Evolutionary conservation across 1,140 invertebrate species (phyloP), one percentile per base, ranked within the genome.

Genomic region (Tyrophagus putrescentiae): DNA sequence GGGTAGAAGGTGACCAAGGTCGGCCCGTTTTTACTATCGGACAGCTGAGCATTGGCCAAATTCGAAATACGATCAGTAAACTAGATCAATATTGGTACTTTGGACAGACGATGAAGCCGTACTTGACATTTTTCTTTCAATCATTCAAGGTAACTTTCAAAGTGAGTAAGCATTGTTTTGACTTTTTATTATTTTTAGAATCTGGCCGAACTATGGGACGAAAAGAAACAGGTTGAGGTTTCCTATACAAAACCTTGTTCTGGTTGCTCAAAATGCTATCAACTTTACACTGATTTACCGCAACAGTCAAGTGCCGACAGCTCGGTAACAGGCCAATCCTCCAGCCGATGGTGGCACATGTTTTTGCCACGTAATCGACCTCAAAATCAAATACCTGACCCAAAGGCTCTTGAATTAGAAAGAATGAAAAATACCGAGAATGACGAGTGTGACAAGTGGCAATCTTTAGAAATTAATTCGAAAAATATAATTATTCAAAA

Each of bases 21-120:
- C 83, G 83, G 71, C 80, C 84, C 18, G 80, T 91, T 61, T 96
- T 82, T 76, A 82, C 85, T 4, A 69, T 92, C 41, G 77, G 78
- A 61, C 75, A 78, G 1, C 71, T 96, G 42, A 82, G 88, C 69
- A 86, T 84, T 81, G 89, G 91, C 45, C 80, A 82, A 13, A 85
- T 85, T 70, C 76, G 83, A 67, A 85, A 95, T 75, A 82, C 84
- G 3, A 28, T 27, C 44, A 23, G 31, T 61, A 57, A 34, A 54
- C 52, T 60, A 60, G 60, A 27, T 58, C 72, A 71, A 69, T 92
- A 91, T 71, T 93, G 89, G 88, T 84, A 88, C 65, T 84, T 83
- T 74, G 86, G 87, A 28, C 71, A 76, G 3, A 70, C 89, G 0
- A 80, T 62, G n/a, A 82, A 70, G 80, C 81, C 42, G 82, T 84